Evolutionary conservation across 2,797 vertebrate genomes (phyloP), one percentile per base, ranked within the genome.

Genomic region (Sebastes melanostomus): DNA sequence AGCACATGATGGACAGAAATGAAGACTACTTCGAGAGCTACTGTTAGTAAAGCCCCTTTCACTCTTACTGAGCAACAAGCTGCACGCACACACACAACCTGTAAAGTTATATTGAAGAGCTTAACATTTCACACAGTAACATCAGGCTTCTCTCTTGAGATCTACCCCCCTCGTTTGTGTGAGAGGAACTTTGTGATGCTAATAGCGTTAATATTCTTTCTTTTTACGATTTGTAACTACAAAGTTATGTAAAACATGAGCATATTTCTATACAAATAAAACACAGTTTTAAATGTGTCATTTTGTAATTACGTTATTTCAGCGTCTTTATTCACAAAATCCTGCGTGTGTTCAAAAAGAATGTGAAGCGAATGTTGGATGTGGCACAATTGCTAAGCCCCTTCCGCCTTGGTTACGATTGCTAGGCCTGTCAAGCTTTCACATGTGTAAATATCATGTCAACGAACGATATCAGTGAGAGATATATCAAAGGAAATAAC

Each of bases 211-310:
- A 94, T 94, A 91, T 92, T 90, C 86, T 91, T 90, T 88, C 91
- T 94, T 95, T 94, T 93, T 94, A 95, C 84, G 5, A 91, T 93
- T 94, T 95, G 92, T 95, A 94, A 95, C 90, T 91, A 89, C 91
- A 92, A 92, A 93, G 84, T 86, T 87, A 91, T 93, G 91, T 92
- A 94, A 94, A 92, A 93, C 94, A 88, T 93, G 85, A 92, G 89
- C 92, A 92, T 95, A 95, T 96, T 96, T 96, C 94, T 95, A 93
- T 95, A 94, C 72, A 80, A 96, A 96, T 96, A 96, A 72, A 94
- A 95, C 86, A 93, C 87, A 81, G 83, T 92, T 95, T 94, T 85
- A 93, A 95, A 94, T 89, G 92, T 91, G 90, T 88, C 75, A 54
- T 65, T 54, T 82, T 85, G 80, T 54, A 29, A 55, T 81, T 12